Conservation (phyloP, 2,888 invertebrate species). For the Mesorhabditis belari region DNA sequence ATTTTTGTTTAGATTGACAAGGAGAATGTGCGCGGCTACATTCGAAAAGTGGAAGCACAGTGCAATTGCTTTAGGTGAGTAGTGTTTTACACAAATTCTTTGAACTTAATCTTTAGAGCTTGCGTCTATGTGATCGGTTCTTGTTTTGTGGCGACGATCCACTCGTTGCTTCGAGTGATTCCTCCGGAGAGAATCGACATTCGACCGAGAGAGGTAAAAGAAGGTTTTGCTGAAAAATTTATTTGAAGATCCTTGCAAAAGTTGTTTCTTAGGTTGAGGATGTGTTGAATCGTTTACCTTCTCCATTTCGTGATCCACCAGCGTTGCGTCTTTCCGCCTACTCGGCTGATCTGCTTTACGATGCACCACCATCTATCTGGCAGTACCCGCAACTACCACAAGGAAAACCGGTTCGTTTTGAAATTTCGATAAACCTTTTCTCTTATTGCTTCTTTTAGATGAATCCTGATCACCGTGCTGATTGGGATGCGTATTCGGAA, state of each 20-base stretch:
- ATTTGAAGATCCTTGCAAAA: no score
- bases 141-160: not conserved
- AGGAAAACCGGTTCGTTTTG: not conserved
- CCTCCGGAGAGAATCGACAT: not conserved
- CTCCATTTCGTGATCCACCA: not conserved
- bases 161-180: not conserved
- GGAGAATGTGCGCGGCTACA: no score
- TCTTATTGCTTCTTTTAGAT: no score
- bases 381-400: not conserved
- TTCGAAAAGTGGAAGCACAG: not conserved
- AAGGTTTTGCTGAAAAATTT: no score
- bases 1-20: no score
- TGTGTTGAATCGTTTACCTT: not conserved
- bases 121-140: not conserved
- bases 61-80: not conserved
- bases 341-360: not conserved
- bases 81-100: not conserved
- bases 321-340: not conserved
- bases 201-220: not conserved
- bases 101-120: not conserved
- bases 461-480: no score
- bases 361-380: not conserved
- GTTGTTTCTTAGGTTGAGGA: no score
- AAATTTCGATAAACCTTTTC: no score
- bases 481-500: not conserved